These are phyloP conservation scores for Petromus typicus DNA, from an alignment of 2,113 vertebrate genomes.

Conservation along the genomic window DNA sequence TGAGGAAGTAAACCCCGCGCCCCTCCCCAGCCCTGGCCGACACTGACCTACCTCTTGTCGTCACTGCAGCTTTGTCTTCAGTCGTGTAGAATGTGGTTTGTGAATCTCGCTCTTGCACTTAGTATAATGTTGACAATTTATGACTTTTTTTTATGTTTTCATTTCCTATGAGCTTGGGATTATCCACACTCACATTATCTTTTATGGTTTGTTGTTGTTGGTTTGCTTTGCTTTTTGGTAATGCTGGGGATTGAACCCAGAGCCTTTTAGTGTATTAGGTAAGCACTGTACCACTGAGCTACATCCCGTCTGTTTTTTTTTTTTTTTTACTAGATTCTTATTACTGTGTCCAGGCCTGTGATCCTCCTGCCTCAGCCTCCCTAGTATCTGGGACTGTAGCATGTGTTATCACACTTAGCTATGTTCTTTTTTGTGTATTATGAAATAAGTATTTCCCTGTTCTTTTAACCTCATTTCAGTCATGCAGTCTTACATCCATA, in stretches of 20 bases:
- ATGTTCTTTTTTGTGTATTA: background rate
- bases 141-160: background rate
- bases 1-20: background rate
- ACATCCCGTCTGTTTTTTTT: too few relatives aligned
- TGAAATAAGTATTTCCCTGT: background rate
- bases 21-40: background rate
- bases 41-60: background rate
- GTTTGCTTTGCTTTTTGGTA: background rate
- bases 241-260: background rate
- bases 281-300: background rate
- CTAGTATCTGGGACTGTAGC: background rate
- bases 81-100: background rate
- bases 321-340: background rate
- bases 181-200: background rate
- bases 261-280: background rate
- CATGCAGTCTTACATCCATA: background rate
- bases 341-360: background rate
- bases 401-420: background rate
- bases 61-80: background rate
- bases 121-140: background rate
- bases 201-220: background rate
- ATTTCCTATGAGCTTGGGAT: background rate
- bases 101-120: background rate
- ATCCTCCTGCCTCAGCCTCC: background rate
- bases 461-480: background rate